Conservation (phyloP, 2,888 invertebrate genomes). For the Lucinisca nassula region DNA sequence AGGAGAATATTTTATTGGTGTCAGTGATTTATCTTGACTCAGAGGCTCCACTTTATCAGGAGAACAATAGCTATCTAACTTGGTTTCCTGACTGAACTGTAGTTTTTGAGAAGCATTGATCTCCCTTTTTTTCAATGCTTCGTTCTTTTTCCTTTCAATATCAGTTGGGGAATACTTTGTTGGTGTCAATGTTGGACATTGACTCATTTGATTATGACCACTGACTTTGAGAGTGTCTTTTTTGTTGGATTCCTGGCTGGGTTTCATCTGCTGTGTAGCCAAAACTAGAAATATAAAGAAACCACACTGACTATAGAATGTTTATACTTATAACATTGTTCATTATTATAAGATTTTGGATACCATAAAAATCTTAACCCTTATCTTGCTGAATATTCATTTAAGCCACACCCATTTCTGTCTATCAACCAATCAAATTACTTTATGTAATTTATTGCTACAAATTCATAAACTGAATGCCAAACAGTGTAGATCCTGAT, state of each 20-base stretch:
- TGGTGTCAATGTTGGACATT: not conserved
- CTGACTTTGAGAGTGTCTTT: too few species aligned
- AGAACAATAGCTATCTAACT: not conserved
- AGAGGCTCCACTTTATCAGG: not conserved
- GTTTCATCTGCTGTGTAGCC: constrained; percentile 47
- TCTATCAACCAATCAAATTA: too few species aligned
- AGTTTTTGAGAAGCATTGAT: not conserved
- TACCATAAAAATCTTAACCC: too few species aligned
- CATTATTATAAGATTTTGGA: not conserved
- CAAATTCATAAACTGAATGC: too few species aligned
- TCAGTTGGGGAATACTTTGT: constrained; percentile 75
- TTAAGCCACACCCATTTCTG: too few species aligned
- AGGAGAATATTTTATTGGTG: constrained; percentile 70
- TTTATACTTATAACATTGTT: not conserved
- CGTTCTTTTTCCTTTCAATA: constrained; percentile 76
- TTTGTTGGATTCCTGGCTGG: constrained; percentile 17
- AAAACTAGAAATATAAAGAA: constrained; percentile 40
- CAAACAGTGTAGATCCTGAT: too few species aligned
- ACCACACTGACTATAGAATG: too few species aligned
- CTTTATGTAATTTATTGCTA: too few species aligned
- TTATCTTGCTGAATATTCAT: too few species aligned
- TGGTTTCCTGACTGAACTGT: not conserved
- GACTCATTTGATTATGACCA: too few species aligned
- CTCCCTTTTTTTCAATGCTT: constrained; percentile 69
- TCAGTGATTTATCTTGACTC: not conserved